Evolutionary conservation across 2,888 invertebrate genomes (phyloP), one percentile per base, ranked within the genome.

Genomic region (Tubulanus polymorphus): DNA sequence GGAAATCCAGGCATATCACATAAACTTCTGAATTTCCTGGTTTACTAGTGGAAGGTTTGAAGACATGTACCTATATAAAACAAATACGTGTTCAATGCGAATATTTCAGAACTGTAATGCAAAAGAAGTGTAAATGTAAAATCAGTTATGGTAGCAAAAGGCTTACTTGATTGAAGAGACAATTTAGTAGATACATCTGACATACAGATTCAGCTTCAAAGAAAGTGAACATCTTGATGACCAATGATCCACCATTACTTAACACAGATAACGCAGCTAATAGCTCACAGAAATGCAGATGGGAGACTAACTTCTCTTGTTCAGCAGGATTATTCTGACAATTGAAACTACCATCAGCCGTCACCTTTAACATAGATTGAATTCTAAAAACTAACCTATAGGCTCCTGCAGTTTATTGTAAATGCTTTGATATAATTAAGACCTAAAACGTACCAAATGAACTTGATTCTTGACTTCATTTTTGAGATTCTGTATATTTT

Each of bases 21-120:
- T 96, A 96, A 0, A 90, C 85, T 80, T 96, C 96, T 0, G 95
- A 95, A 79, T 96, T 96, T 6, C 95, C 95, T 71, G 89, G 88
- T 73, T 92, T 91, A n/a, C 95, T 95, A 0, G 91, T 90, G 1
- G 86, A 87, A 0, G 96, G 95, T 75, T 96, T 96, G 73, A 87
- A 89, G 20, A 91, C 82, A 63, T 85, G 82, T 0, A 95, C 86
- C 72, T 85, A 81, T 3, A 61, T 48, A 53, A 48, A 53, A 49
- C 41, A 41, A 20, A n/a, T n/a, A 48, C 48, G 23, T 15, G 23
- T 27, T 18, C 48, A 48, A 18, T 15, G 18, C 18, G 12, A 46
- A 46, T 10, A 12, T n/a, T 18, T n/a, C 46, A n/a, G 10, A n/a
- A 23, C 10, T n/a, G n/a, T 46, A 10, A 12, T 46, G 18, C n/a